These are phyloP conservation scores for Syngnathus rostellatus DNA, from an alignment of 2,797 vertebrate species.

Conservation along the genomic window DNA sequence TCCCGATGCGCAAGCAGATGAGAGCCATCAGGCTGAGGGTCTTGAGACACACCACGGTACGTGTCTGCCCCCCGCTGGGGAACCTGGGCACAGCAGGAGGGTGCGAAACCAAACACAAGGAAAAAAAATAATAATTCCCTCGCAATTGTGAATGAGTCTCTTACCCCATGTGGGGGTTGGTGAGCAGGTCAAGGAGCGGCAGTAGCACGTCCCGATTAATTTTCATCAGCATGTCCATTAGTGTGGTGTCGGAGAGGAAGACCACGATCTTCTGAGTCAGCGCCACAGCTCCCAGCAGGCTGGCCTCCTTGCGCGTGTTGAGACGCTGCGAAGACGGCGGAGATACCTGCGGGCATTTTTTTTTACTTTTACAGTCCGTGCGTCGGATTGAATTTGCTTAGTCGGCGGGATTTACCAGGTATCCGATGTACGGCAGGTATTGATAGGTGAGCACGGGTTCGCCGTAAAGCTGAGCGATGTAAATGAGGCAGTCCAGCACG, in stretches of 20 bases:
- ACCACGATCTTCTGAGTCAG: conserved; percentile 92
- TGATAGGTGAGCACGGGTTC: conserved; percentile 97
- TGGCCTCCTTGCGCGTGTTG: conserved; percentile 94
- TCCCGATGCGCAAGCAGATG: conserved; percentile 91
- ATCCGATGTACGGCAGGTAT: conserved; percentile 95
- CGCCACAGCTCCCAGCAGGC: conserved; percentile 84
- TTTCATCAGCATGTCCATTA: conserved; percentile 98
- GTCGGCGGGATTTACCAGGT: conserved; percentile 72
- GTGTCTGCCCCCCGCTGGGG: conserved; percentile 90
- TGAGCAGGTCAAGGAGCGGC: conserved; percentile 86
- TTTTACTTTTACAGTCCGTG: background rate
- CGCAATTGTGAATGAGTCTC: background rate
- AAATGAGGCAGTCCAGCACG: conserved; percentile 87
- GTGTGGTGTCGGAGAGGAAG: conserved; percentile 89
- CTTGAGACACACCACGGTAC: conserved; percentile 85
- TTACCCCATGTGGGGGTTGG: conserved; percentile 80
- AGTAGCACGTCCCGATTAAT: conserved; percentile 92
- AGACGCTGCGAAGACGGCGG: conserved; percentile 77
- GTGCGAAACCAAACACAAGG: conserved; percentile 5
- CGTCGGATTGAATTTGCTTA: background rate
- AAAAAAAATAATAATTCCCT: too few species aligned
- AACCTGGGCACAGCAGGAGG: conserved; percentile 70
- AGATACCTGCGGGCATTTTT: conserved; percentile 72
- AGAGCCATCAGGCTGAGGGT: conserved; percentile 90
- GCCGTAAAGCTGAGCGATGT: conserved; percentile 92